These are phyloP conservation scores for Taeniopygia guttata DNA, from an alignment of 2,797 vertebrate genomes.

Conservation along the genomic window DNA sequence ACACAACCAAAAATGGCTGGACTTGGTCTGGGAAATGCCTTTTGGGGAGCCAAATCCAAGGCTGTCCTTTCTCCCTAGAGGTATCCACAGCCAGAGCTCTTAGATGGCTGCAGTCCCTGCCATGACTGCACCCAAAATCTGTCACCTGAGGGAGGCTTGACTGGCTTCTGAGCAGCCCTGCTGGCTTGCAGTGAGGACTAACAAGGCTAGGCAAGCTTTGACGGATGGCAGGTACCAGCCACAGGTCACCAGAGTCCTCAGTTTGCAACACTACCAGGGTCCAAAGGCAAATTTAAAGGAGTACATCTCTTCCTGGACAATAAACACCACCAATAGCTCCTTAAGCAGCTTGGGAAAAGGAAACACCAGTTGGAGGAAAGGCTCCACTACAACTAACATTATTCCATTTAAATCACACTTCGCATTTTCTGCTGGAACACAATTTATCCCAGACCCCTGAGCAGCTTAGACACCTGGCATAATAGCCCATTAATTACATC, in stretches of 20 bases:
- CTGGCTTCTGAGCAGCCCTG: not conserved
- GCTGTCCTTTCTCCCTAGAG: not conserved
- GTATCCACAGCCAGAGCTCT: not conserved
- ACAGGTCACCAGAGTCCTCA: not conserved
- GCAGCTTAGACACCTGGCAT: constrained; percentile 36
- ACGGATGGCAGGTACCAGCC: not conserved
- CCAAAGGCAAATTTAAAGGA: not conserved
- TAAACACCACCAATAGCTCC: not conserved
- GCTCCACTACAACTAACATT: not conserved
- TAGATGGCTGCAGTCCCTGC: not conserved
- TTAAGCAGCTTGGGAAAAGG: not conserved
- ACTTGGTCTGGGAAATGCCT: not conserved
- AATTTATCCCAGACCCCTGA: constrained; percentile 7
- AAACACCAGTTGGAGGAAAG: not conserved
- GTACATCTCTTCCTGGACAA: not conserved
- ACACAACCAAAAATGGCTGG: not conserved
- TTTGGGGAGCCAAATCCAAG: not conserved
- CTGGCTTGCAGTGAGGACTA: not conserved
- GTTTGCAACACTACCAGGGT: not conserved
- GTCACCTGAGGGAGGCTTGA: not conserved
- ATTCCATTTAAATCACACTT: not conserved
- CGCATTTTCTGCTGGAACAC: not conserved
- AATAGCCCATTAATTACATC: constrained; percentile 48
- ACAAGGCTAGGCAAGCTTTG: not conserved
- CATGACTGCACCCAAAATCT: not conserved